phyloP scores from a whole-genome alignment of 2,888 invertebrate species.

The Rotaria socialis region DNA sequence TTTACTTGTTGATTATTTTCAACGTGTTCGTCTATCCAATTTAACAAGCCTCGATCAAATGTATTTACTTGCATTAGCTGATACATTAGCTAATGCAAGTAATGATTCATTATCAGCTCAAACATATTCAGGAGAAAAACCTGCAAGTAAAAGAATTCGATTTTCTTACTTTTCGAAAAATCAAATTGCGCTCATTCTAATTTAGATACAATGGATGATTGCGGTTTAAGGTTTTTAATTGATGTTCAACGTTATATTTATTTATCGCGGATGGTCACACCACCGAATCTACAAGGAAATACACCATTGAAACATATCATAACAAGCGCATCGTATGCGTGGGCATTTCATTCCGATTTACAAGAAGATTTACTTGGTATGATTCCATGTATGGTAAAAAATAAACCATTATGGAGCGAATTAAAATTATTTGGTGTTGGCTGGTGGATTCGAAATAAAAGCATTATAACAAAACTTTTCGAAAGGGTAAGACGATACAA shows the following conservation, averaged over 20 bases:
- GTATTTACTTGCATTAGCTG: slow-evolving; percentile 95
- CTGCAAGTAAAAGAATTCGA: neutral
- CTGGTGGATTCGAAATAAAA: slow-evolving; percentile 88
- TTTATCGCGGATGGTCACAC: slow-evolving; percentile 71
- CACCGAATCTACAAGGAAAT: slow-evolving; percentile 81
- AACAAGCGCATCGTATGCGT: slow-evolving; percentile 74
- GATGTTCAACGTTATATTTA: slow-evolving; percentile 97
- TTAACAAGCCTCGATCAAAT: slow-evolving; percentile 84
- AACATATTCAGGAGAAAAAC: slow-evolving; percentile 60
- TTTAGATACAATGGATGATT: slow-evolving; percentile 73
- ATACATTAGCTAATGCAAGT: slow-evolving; percentile 71
- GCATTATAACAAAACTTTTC: slow-evolving; percentile 74
- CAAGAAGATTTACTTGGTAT: slow-evolving; percentile 79
- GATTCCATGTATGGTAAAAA: slow-evolving; percentile 63
- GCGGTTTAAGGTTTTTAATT: slow-evolving; percentile 86
- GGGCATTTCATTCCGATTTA: slow-evolving; percentile 98
- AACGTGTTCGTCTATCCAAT: slow-evolving; percentile 39
- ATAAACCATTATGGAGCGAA: slow-evolving; percentile 69
- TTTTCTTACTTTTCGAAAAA: neutral
- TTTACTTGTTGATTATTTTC: slow-evolving; percentile 42
- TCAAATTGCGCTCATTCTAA: no score
- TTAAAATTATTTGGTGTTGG: slow-evolving; percentile 84
- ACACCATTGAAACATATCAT: slow-evolving; percentile 74
- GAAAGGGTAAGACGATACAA: slow-evolving; percentile 66
- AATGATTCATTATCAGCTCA: slow-evolving; percentile 52